Percentiles rank a stretch among this genome's conserved stretches.
Conservation (phyloP, 2,113 vertebrate species). For the Glaucomys volans region DNA sequence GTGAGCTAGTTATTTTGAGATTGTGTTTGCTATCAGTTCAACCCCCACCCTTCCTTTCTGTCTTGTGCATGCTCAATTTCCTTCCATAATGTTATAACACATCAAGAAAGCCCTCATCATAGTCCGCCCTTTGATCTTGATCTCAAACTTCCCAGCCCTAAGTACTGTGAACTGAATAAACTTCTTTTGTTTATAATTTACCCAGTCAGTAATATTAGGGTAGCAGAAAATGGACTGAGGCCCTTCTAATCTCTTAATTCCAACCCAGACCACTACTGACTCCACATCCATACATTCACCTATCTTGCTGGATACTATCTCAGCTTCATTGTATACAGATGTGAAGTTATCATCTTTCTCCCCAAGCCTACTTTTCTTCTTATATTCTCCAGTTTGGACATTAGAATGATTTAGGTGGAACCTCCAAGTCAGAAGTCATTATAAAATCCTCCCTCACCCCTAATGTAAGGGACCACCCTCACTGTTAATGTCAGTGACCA, state of each 20-base stretch:
- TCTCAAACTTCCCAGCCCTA: neutral
- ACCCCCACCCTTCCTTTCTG: neutral
- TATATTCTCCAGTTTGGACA: neutral
- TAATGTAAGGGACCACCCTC: neutral
- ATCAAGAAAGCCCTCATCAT: neutral
- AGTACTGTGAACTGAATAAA: neutral
- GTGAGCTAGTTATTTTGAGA: neutral
- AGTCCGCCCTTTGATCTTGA: neutral
- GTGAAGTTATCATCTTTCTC: slow-evolving; percentile 5
- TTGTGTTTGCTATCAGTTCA: neutral
- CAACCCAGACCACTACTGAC: neutral
- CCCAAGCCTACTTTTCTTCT: neutral
- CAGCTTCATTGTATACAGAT: neutral
- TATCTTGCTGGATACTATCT: neutral
- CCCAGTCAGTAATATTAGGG: neutral
- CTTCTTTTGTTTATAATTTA: neutral
- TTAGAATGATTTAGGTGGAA: neutral
- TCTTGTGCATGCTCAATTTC: neutral
- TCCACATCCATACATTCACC: neutral
- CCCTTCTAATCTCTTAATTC: neutral
- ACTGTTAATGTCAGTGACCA: neutral
- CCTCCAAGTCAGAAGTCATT: slow-evolving; percentile 32
- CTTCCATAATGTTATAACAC: neutral
- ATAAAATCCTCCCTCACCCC: neutral
- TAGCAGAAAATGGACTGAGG: neutral